Evolutionary conservation across 2,888 invertebrate species (phyloP).

Genomic region (Eilema depressum): DNA sequence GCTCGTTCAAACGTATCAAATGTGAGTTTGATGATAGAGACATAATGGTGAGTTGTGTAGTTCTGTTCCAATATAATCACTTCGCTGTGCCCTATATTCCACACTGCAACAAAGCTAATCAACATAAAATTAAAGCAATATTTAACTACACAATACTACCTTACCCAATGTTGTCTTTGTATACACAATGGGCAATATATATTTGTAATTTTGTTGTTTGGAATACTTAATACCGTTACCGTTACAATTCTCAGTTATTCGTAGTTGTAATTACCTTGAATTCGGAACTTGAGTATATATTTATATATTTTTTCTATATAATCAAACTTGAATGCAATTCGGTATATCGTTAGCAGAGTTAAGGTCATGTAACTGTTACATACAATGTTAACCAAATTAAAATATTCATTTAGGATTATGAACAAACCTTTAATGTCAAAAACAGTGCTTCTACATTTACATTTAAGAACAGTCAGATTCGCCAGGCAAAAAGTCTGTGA

Average conservation of each 20-base stretch:
- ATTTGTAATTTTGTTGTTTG: background rate
- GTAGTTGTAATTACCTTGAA: too few species aligned
- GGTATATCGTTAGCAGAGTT: too few species aligned
- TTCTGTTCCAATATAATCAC: background rate
- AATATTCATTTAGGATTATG: too few species aligned
- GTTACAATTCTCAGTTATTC: background rate
- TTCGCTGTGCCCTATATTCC: background rate
- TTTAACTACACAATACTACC: background rate
- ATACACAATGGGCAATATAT: background rate
- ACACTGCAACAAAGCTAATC: background rate
- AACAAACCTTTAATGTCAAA: background rate
- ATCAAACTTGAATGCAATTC: too few species aligned
- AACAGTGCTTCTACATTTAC: background rate
- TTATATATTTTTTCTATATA: too few species aligned
- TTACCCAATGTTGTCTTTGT: background rate
- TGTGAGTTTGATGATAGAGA: background rate
- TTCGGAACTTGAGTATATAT: too few species aligned
- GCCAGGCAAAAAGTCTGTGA: background rate
- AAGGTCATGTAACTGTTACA: too few species aligned
- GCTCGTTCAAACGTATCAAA: too few species aligned
- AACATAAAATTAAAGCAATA: background rate
- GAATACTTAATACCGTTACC: conserved; percentile 1
- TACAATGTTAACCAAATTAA: too few species aligned
- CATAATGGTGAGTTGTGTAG: background rate
- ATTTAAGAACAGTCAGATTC: background rate